Evolutionary conservation across 2,888 invertebrate genomes (phyloP).

Genomic region (Agrochola circellaris): DNA sequence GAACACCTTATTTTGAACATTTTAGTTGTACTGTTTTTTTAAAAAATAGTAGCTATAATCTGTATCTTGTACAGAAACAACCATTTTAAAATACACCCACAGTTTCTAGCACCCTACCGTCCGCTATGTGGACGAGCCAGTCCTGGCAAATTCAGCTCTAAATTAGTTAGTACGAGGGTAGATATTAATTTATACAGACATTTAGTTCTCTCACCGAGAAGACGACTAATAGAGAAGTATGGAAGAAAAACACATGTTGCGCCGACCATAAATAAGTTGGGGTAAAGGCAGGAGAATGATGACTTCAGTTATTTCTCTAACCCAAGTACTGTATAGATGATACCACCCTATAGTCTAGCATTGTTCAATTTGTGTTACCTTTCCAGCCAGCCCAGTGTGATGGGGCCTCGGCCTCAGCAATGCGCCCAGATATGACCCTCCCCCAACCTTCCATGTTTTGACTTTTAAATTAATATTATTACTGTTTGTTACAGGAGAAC

Average conservation of each 20-base stretch:
- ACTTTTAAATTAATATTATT: neutral
- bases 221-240: too few species aligned
- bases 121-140: neutral
- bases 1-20: neutral
- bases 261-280: too few species aligned
- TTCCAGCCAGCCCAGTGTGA: neutral
- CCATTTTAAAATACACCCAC: neutral
- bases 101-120: neutral
- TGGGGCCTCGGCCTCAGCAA: too few species aligned
- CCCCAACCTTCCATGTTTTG: neutral
- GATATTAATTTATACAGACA: too few species aligned
- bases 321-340: neutral
- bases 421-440: neutral
- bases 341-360: neutral
- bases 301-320: too few species aligned
- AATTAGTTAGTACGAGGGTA: neutral
- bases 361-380: neutral
- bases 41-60: neutral
- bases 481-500: constrained; percentile 76
- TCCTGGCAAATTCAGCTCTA: neutral
- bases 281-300: too few species aligned
- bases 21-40: neutral
- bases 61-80: neutral
- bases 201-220: too few species aligned
- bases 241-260: too few species aligned